A percentile compares a stretch with the other conserved stretches of the same genome.
Conservation (phyloP, 92 coral and sea anemone species). For the Palythoa caribaeorum region DNA sequence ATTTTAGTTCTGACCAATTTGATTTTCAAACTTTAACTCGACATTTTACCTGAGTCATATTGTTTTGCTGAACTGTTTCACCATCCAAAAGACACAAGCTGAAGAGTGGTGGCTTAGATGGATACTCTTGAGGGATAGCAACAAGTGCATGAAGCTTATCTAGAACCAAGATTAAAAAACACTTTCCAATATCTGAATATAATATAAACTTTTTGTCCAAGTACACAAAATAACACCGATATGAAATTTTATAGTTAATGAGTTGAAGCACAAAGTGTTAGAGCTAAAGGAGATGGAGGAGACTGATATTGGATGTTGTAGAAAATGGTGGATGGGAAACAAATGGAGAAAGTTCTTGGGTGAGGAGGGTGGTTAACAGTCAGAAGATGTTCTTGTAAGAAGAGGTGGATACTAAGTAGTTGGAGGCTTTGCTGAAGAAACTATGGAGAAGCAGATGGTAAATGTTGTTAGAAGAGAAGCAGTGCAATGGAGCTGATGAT, state of each 20-base stretch:
- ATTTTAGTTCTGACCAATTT: too few relatives aligned
- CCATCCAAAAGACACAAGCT: conserved; percentile 52
- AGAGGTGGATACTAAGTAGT: neutral
- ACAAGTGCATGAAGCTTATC: conserved; percentile 71
- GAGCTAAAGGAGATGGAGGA: neutral
- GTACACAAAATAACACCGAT: too few relatives aligned
- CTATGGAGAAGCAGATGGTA: too few relatives aligned
- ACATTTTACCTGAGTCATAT: conserved; percentile 46
- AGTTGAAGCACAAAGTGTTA: too few relatives aligned
- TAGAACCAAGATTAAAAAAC: conserved; percentile 10
- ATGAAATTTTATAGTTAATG: too few relatives aligned
- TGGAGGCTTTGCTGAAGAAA: neutral
- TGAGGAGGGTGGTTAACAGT: neutral
- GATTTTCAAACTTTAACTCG: too few relatives aligned
- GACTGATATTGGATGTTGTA: too few relatives aligned
- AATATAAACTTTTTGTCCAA: too few relatives aligned
- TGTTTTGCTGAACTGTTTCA: conserved; percentile 39
- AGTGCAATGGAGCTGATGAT: too few relatives aligned
- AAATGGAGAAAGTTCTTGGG: neutral
- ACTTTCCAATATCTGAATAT: neutral
- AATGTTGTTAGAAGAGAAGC: neutral
- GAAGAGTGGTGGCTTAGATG: conserved; percentile 88
- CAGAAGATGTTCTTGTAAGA: neutral
- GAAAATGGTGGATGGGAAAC: neutral
- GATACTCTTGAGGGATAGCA: conserved; percentile 84